A percentile compares a stretch with the other conserved stretches of the same genome.
phyloP scores from a whole-genome alignment of 2,888 invertebrate genomes.

The Aproaerema taeniolella region DNA sequence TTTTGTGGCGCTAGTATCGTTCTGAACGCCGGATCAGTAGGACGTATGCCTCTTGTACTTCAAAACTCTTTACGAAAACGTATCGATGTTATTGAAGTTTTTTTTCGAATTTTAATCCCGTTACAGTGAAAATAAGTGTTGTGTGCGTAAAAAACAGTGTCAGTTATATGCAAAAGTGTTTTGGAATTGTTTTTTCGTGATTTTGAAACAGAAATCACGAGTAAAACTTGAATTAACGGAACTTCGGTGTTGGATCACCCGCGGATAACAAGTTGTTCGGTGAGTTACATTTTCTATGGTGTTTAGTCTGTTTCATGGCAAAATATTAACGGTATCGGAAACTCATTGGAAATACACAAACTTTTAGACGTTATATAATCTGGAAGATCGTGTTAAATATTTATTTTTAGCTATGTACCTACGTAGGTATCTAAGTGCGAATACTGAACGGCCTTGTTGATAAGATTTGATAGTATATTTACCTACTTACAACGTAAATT shows the following conservation, averaged over 20 bases:
- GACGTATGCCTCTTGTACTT: slow-evolving; percentile 26
- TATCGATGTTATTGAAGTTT: slow-evolving; percentile 45
- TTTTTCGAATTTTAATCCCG: slow-evolving; percentile 30
- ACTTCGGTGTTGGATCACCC: slow-evolving; percentile 50
- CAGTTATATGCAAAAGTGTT: slow-evolving; percentile 27
- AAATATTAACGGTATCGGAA: slow-evolving; percentile 37
- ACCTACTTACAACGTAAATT: too few relatives aligned
- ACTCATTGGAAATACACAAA: too few relatives aligned
- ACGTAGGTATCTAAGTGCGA: too few relatives aligned
- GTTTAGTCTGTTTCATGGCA: slow-evolving; percentile 42
- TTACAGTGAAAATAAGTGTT: slow-evolving; percentile 48
- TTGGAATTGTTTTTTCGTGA: slow-evolving; percentile 46
- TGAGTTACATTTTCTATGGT: slow-evolving; percentile 58
- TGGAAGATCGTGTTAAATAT: too few relatives aligned
- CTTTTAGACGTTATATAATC: too few relatives aligned
- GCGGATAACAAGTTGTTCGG: slow-evolving; percentile 51
- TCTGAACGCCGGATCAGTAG: slow-evolving; percentile 28
- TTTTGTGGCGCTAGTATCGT: slow-evolving; percentile 53
- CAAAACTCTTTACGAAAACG: slow-evolving; percentile 58
- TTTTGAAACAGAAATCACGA: slow-evolving; percentile 58
- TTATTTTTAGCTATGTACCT: too few relatives aligned
- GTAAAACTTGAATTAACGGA: slow-evolving; percentile 58
- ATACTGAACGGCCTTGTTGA: too few relatives aligned
- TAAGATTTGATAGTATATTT: too few relatives aligned
- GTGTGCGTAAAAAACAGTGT: slow-evolving; percentile 41